Conservation (phyloP, 2,888 invertebrate species). For the Arrhopalites spinosus region DNA sequence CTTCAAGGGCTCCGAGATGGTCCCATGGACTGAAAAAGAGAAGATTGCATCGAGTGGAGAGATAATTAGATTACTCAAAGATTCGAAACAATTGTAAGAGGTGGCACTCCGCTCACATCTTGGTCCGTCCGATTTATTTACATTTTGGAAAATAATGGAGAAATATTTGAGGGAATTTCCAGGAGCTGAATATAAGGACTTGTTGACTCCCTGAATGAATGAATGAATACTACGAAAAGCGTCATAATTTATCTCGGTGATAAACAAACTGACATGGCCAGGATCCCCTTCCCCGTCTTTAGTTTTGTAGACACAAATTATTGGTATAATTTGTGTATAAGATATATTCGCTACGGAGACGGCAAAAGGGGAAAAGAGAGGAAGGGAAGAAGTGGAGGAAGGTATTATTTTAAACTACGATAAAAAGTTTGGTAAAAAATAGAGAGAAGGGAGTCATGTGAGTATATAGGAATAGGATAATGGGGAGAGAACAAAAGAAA, state of each 20-base stretch:
- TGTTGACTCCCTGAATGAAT: too few species aligned
- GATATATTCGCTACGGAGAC: not conserved
- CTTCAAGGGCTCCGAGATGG: too few species aligned
- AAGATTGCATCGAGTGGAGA: not conserved
- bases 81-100: not conserved
- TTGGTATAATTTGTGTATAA: not conserved
- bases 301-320: too few species aligned
- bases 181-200: not conserved
- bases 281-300: too few species aligned
- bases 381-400: not conserved
- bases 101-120: not conserved
- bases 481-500: constrained; percentile 15
- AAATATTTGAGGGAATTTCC: not conserved
- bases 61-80: not conserved
- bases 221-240: too few species aligned
- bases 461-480: constrained; percentile 11
- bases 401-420: constrained; percentile 3
- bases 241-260: too few species aligned
- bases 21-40: too few species aligned
- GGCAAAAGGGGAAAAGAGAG: not conserved
- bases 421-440: not conserved
- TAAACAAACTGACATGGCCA: too few species aligned
- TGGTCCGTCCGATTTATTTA: not conserved
- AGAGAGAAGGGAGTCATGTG: constrained; percentile 15
- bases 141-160: not conserved